These are phyloP conservation scores for Conistra vaccinii DNA, from an alignment of 2,888 invertebrate genomes.

Conservation along the genomic window DNA sequence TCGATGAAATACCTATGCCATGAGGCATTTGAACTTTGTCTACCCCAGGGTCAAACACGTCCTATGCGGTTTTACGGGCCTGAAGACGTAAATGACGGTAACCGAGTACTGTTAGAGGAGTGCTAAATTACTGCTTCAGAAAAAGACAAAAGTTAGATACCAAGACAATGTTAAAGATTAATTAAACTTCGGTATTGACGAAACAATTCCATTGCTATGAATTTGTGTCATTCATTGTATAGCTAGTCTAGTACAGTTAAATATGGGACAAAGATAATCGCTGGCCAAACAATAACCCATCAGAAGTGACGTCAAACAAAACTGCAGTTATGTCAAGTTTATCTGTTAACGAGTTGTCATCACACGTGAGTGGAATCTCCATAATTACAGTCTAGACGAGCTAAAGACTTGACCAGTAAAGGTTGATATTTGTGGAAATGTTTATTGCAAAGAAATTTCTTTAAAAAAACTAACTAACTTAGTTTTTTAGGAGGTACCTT, in stretches of 20 bases:
- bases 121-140: background rate
- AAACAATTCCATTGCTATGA: background rate
- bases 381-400: slow-evolving; percentile 50
- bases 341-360: slow-evolving; percentile 27
- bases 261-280: slow-evolving; percentile 20
- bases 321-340: slow-evolving; percentile 45
- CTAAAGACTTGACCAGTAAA: slow-evolving; percentile 15
- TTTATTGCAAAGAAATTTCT: background rate
- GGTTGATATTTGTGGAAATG: background rate
- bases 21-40: background rate
- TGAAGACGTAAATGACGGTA: background rate
- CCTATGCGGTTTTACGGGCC: background rate
- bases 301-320: slow-evolving; percentile 34
- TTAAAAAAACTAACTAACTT: no score
- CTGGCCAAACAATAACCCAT: slow-evolving; percentile 43
- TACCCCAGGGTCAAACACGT: background rate
- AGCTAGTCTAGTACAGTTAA: slow-evolving; percentile 5
- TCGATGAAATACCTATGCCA: background rate
- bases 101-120: background rate
- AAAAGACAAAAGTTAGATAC: background rate
- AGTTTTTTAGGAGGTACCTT: background rate
- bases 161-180: background rate
- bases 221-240: slow-evolving; percentile 3
- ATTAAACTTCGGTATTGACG: background rate
- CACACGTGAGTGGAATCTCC: slow-evolving; percentile 38